These are phyloP conservation scores for Cygnus olor DNA, from an alignment of 2,797 vertebrate genomes.

Conservation along the genomic window DNA sequence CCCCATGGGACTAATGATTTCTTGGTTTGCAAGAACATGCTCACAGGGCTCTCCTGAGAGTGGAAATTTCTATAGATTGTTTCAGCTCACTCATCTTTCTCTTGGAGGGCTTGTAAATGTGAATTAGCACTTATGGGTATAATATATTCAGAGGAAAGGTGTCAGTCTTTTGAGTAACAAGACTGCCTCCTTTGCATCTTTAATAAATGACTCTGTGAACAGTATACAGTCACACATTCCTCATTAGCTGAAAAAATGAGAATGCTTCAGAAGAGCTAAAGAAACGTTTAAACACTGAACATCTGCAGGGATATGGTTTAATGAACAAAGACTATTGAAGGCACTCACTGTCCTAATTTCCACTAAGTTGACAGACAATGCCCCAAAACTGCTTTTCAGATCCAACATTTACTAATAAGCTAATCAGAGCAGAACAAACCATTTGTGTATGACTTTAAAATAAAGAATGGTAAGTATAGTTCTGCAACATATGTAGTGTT, in stretches of 20 bases:
- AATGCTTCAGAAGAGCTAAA: slow-evolving; percentile 62
- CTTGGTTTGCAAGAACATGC: neutral
- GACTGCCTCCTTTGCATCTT: slow-evolving; percentile 28
- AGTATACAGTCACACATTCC: slow-evolving; percentile 1
- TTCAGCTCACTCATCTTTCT: slow-evolving; percentile 19
- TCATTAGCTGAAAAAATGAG: slow-evolving; percentile 55
- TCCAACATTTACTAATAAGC: slow-evolving; percentile 80
- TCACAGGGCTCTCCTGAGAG: neutral
- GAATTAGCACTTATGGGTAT: neutral
- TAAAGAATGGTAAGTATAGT: slow-evolving; percentile 62
- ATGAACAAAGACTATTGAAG: slow-evolving; percentile 81
- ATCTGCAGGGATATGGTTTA: slow-evolving; percentile 82
- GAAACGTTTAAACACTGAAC: slow-evolving; percentile 74
- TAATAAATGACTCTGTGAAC: neutral
- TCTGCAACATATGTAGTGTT: slow-evolving; percentile 40
- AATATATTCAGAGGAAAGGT: slow-evolving; percentile 23
- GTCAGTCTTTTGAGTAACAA: slow-evolving; percentile 23
- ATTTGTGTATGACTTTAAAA: slow-evolving; percentile 69
- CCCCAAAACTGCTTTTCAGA: slow-evolving; percentile 80
- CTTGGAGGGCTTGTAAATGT: neutral
- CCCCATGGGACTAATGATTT: neutral
- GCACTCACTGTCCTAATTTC: slow-evolving; percentile 81
- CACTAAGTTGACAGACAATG: slow-evolving; percentile 81
- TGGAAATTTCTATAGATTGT: neutral
- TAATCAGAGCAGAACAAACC: slow-evolving; percentile 83